Conservation (phyloP, 1,140 invertebrate genomes). For the Meteorus sp. region DNA sequence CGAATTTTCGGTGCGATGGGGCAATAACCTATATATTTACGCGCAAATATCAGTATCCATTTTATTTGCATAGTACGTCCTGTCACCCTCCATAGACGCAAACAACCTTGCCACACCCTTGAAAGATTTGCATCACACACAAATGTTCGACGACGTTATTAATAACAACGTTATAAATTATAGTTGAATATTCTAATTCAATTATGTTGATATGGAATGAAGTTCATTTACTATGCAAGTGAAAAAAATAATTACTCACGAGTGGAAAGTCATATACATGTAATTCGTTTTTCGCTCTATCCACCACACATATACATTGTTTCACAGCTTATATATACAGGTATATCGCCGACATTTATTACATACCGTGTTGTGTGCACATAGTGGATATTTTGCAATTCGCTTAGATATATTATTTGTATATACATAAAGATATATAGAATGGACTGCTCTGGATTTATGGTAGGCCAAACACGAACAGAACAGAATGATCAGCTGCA, state of each 20-base stretch:
- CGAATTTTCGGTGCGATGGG: no score
- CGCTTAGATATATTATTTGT: no score
- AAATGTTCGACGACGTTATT: background rate
- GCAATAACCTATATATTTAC: no score
- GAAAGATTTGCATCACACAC: background rate
- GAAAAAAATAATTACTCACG: no score
- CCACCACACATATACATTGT: constrained; percentile 8
- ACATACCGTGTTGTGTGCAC: no score
- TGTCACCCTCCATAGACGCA: no score
- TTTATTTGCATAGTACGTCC: no score
- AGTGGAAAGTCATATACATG: no score
- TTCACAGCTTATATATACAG: constrained; percentile 6
- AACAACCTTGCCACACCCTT: constrained; percentile 25
- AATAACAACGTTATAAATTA: background rate
- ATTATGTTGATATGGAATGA: no score
- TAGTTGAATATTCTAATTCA: background rate
- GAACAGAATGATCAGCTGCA: constrained; percentile 13
- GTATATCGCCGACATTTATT: constrained; percentile 28
- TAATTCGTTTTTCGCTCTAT: constrained; percentile 1
- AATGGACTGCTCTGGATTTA: constrained; percentile 22
- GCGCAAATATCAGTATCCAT: background rate
- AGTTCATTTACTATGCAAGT: no score
- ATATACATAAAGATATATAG: no score
- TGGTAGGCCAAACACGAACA: constrained; percentile 7
- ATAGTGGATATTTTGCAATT: constrained; percentile 13